These are phyloP conservation scores for Paracanthobrama guichenoti DNA, from an alignment of 2,113 vertebrate species.

Conservation along the genomic window DNA sequence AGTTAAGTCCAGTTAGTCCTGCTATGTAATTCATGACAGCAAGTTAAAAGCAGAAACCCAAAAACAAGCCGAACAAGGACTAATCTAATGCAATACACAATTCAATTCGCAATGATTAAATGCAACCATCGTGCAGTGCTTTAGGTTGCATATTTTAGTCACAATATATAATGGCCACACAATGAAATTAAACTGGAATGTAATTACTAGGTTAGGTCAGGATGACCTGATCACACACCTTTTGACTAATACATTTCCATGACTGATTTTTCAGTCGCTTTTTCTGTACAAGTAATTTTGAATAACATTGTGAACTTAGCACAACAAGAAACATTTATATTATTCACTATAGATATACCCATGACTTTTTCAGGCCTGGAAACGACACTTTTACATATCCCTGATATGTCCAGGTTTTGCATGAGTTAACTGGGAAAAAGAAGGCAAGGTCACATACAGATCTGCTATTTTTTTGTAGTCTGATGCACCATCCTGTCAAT, in stretches of 20 bases:
- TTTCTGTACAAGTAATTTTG: no score
- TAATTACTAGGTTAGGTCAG: not conserved
- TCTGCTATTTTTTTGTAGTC: slow-evolving; percentile 12
- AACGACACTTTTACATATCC: not conserved
- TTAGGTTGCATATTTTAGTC: not conserved
- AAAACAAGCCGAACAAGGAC: slow-evolving; percentile 32
- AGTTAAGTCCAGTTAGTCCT: slow-evolving; percentile 65
- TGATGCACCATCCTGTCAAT: slow-evolving; percentile 28
- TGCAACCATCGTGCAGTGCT: not conserved
- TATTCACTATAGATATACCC: not conserved
- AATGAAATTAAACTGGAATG: not conserved
- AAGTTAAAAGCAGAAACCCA: not conserved
- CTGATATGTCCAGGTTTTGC: not conserved
- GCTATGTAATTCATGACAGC: slow-evolving; percentile 55
- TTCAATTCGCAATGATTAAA: not conserved
- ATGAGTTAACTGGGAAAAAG: not conserved
- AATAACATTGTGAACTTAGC: not conserved
- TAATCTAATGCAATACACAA: not conserved
- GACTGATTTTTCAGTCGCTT: no score
- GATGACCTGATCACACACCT: not conserved
- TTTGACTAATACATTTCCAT: not conserved
- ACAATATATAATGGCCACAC: not conserved
- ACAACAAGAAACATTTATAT: not conserved
- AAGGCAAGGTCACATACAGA: not conserved
- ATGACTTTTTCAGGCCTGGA: not conserved